Percentiles rank a stretch among this genome's conserved stretches.
Evolutionary conservation across 2,888 invertebrate species (phyloP).

Genomic region (Odontomyia ornata): DNA sequence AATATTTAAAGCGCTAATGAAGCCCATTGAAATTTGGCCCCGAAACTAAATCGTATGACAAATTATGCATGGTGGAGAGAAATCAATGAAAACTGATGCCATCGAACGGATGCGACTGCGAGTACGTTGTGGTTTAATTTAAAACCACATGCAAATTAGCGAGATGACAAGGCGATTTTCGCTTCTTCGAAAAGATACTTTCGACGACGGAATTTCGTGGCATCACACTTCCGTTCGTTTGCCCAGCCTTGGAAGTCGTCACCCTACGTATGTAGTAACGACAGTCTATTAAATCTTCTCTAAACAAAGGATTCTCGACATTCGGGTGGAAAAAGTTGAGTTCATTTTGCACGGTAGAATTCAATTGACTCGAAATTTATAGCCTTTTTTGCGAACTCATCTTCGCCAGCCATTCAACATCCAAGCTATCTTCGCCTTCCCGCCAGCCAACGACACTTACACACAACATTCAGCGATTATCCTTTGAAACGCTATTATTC

Average conservation of each 20-base stretch:
- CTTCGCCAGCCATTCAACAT: background rate
- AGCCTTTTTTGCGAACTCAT: constrained; percentile 47
- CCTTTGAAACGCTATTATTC: constrained; percentile 6
- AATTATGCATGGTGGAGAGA: constrained; percentile 3
- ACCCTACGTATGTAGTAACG: background rate
- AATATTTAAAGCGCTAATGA: constrained; percentile 30
- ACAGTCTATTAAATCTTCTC: constrained; percentile 31
- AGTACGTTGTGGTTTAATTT: constrained; percentile 19
- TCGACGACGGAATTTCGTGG: constrained; percentile 35
- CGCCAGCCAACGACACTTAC: too few relatives aligned
- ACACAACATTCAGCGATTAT: constrained; percentile 25
- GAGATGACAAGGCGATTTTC: constrained; percentile 42
- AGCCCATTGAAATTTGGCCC: constrained; percentile 32
- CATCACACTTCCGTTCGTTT: constrained; percentile 38
- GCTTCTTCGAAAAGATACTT: constrained; percentile 6
- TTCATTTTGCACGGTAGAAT: constrained; percentile 40
- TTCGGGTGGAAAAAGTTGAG: constrained; percentile 23
- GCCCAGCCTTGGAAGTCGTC: background rate
- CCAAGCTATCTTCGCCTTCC: too few relatives aligned
- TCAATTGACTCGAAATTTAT: constrained; percentile 46
- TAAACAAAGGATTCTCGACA: constrained; percentile 37
- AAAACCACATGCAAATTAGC: constrained; percentile 45
- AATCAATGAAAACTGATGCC: background rate
- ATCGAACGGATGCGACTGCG: constrained; percentile 10
- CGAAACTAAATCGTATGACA: constrained; percentile 41